phyloP scores from a whole-genome alignment of 2,113 vertebrate species.

The Oceanites oceanicus region DNA sequence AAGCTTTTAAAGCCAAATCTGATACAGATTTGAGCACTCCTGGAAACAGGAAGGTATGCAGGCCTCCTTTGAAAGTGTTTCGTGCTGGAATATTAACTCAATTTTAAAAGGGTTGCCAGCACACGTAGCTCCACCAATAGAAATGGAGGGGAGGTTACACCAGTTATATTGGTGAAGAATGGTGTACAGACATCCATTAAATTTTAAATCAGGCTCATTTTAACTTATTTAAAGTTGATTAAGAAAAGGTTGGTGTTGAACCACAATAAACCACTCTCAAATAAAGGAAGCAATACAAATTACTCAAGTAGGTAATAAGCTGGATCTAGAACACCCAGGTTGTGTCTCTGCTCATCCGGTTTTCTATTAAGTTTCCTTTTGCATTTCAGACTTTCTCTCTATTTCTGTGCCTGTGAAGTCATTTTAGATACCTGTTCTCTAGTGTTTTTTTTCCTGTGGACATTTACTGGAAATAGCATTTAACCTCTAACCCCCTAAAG shows the following conservation, averaged over 20 bases:
- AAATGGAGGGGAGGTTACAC: not conserved
- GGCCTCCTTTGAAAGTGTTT: not conserved
- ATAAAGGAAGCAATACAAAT: not conserved
- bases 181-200: not conserved
- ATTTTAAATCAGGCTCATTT: not conserved
- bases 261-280: not conserved
- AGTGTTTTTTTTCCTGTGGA: not conserved
- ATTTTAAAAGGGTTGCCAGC: not conserved
- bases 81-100: not conserved
- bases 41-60: not conserved
- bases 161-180: not conserved
- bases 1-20: conserved; percentile 12
- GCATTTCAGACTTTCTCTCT: not conserved
- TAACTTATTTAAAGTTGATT: not conserved
- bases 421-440: not conserved
- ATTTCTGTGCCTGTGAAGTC: not conserved
- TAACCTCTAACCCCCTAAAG: not conserved
- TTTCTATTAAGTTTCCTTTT: not conserved
- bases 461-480: not conserved
- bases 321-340: not conserved
- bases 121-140: not conserved
- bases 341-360: not conserved
- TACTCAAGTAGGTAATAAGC: not conserved
- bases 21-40: not conserved
- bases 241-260: not conserved